Evolutionary conservation across 2,797 vertebrate species (phyloP).

Genomic region (Chromis chromis): DNA sequence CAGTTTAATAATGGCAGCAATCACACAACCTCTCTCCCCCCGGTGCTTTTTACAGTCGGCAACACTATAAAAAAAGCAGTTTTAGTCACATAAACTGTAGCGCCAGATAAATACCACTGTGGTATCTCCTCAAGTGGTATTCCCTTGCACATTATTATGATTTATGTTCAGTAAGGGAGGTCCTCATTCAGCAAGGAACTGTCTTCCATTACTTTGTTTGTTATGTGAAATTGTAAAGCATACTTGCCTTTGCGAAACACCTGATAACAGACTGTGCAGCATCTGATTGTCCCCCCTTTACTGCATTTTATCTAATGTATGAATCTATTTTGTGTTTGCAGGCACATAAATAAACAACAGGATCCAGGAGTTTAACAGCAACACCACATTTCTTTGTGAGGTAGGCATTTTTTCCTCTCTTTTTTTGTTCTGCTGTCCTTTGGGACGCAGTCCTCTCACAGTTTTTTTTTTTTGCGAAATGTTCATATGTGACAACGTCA

Average conservation of each 20-base stretch:
- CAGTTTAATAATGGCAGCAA: conserved; percentile 25
- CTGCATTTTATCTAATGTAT: conserved; percentile 5
- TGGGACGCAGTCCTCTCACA: not conserved
- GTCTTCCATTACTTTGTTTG: conserved; percentile 8
- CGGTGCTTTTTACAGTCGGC: conserved; percentile 4
- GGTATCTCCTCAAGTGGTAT: conserved; percentile 18
- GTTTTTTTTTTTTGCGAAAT: not conserved
- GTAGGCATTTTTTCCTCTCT: not conserved
- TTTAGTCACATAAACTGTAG: conserved; percentile 27
- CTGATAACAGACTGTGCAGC: not conserved
- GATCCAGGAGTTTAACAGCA: not conserved
- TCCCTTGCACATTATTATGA: conserved; percentile 29
- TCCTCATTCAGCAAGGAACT: not conserved
- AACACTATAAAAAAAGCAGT: not conserved
- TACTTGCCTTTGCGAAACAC: not conserved
- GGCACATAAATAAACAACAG: not conserved
- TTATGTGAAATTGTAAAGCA: conserved; percentile 1
- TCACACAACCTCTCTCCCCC: not conserved
- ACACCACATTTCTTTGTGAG: not conserved
- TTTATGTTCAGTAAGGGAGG: conserved; percentile 10
- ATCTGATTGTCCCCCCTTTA: not conserved
- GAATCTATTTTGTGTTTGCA: not conserved
- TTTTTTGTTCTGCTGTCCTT: not conserved
- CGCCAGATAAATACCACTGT: conserved; percentile 1
- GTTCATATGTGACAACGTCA: not conserved